A percentile compares a stretch with the other conserved stretches of the same genome.
Conservation (phyloP, 2,888 invertebrate genomes). For the Theretra japonica region DNA sequence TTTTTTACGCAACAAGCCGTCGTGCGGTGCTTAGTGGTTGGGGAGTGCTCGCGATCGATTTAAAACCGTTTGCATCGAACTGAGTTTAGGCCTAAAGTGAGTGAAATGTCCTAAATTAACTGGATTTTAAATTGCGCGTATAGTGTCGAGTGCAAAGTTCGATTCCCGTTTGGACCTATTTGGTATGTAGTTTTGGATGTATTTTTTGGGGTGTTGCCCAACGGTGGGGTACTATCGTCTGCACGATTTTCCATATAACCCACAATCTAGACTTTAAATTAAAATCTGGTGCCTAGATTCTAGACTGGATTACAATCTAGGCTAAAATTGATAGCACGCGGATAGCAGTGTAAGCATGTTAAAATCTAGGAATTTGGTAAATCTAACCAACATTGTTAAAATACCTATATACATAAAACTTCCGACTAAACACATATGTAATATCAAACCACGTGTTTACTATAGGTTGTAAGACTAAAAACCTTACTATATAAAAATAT, state of each 20-base stretch:
- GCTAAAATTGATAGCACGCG: not conserved
- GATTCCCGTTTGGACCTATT: not conserved
- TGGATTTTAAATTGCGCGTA: not conserved
- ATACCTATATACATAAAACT: too few relatives aligned
- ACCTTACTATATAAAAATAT: too few relatives aligned
- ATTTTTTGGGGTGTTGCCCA: not conserved
- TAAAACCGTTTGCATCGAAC: not conserved
- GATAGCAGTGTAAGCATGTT: not conserved
- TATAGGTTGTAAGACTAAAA: too few relatives aligned
- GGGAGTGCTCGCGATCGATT: not conserved
- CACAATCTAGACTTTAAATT: too few relatives aligned
- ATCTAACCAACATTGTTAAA: too few relatives aligned
- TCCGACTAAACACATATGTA: too few relatives aligned
- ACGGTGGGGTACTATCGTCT: not conserved
- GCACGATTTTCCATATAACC: not conserved
- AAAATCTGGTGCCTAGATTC: not conserved
- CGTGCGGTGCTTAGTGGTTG: not conserved
- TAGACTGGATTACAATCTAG: constrained; percentile 8
- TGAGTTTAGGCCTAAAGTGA: constrained; percentile 24
- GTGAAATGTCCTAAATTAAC: not conserved
- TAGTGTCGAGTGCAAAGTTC: not conserved
- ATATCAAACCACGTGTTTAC: too few relatives aligned
- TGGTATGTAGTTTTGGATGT: constrained; percentile 1
- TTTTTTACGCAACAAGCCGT: not conserved
- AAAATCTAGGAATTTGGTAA: not conserved